Evolutionary conservation across 2,888 invertebrate species (phyloP), one percentile per base, ranked within the genome.

Genomic region (Xiphydria camelus): DNA sequence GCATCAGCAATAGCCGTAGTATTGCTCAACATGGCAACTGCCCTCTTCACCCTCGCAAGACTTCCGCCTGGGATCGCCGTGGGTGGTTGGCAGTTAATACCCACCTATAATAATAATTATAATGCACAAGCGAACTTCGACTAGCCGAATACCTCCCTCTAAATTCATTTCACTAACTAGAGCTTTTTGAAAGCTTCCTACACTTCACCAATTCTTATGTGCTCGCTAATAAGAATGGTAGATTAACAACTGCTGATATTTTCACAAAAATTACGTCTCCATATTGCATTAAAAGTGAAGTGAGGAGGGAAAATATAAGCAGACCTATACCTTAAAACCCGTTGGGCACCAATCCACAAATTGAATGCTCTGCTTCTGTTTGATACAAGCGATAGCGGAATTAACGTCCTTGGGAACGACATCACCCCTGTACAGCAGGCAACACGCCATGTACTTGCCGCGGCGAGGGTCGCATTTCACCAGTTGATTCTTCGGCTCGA

Each of bases 321-420:
- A 2, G 17, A 25, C 14, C 32, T 7, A 18, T 47, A 77, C 78
- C 70, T 81, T 81, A 62, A 83, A 82, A 14, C 83, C 83, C 1
- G 82, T 82, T 0, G 82, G 82, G 62, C 81, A 82, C 82, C 82
- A 82, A 53, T 82, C 80, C 4, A 83, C 80, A 57, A 83, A 83
- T 64, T 80, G 79, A 45, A 82, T 78, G 15, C 75, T 72, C 42
- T 79, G 68, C 64, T 80, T 80, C 33, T 80, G 79, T 66, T 82
- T 82, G 61, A 82, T 80, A 43, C 75, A 72, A 9, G 78, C 75
- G 45, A 80, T 80, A 10, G 79, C 76, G 1, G 77, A 76, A 55
- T 79, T 80, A 12, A 79, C 79, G 55, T 79, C 80, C 38, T 67
- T 68, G 1, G 66, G 62, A 2, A 63, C 59, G 4, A 64, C 56